Conservation (phyloP, 2,113 vertebrate species). For the Hemiprocne comata region DNA sequence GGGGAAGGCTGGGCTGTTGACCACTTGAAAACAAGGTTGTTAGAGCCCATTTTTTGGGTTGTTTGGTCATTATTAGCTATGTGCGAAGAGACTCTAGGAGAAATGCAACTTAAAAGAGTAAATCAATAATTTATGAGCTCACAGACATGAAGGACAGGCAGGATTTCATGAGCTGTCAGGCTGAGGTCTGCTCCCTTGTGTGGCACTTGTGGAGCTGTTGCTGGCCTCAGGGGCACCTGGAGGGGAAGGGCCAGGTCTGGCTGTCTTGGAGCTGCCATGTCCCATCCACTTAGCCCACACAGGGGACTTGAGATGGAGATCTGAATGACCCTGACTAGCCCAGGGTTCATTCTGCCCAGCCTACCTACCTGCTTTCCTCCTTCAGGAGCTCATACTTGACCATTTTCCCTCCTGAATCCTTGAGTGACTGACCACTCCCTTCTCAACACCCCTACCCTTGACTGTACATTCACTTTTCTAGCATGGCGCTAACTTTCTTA, state of each 20-base stretch:
- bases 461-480: neutral
- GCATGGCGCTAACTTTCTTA: neutral
- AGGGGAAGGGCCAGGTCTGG: neutral
- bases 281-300: neutral
- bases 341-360: neutral
- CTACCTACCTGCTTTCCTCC: neutral
- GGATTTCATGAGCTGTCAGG: neutral
- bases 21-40: neutral
- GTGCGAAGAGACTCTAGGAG: neutral
- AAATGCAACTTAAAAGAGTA: neutral
- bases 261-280: neutral
- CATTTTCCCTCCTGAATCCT: neutral
- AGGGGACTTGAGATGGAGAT: accelerated
- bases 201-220: neutral
- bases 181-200: neutral
- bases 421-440: neutral
- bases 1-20: neutral
- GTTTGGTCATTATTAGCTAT: neutral
- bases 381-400: neutral
- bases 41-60: neutral
- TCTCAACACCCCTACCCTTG: neutral
- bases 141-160: neutral
- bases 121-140: neutral
- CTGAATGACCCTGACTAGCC: neutral
- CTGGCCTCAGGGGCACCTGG: neutral